These are phyloP conservation scores for Lepidurus packardi DNA, from an alignment of 1,140 invertebrate genomes.

Conservation along the genomic window DNA sequence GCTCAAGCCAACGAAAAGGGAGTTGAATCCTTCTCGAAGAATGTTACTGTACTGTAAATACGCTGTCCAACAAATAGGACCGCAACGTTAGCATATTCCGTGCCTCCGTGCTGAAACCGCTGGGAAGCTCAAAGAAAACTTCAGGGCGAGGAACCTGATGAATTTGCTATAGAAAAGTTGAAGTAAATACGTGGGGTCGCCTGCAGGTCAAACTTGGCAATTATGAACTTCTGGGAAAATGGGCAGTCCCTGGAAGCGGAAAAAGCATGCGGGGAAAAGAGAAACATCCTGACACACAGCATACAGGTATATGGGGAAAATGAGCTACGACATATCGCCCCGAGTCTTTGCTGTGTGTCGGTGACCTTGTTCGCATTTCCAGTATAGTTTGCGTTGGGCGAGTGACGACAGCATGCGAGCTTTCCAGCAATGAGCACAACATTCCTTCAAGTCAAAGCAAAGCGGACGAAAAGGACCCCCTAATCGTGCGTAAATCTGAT, in stretches of 20 bases:
- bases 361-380: background rate
- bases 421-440: background rate
- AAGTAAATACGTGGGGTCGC: background rate
- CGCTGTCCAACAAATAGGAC: no score
- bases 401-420: background rate
- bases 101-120: background rate
- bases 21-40: no score
- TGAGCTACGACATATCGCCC: background rate
- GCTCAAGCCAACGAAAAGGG: no score
- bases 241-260: background rate
- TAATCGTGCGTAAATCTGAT: slow-evolving; percentile 19
- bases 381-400: background rate
- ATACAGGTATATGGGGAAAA: no score
- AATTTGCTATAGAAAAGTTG: background rate
- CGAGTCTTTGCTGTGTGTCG: background rate
- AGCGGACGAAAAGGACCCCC: background rate
- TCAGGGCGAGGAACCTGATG: background rate
- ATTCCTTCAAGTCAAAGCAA: no score
- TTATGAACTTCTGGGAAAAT: background rate
- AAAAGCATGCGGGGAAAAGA: background rate
- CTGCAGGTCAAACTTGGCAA: background rate
- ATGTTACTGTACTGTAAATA: no score
- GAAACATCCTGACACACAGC: background rate
- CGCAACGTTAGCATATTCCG: no score
- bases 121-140: background rate